Conservation (phyloP, 2,797 vertebrate genomes). For the Mico argentatus region DNA sequence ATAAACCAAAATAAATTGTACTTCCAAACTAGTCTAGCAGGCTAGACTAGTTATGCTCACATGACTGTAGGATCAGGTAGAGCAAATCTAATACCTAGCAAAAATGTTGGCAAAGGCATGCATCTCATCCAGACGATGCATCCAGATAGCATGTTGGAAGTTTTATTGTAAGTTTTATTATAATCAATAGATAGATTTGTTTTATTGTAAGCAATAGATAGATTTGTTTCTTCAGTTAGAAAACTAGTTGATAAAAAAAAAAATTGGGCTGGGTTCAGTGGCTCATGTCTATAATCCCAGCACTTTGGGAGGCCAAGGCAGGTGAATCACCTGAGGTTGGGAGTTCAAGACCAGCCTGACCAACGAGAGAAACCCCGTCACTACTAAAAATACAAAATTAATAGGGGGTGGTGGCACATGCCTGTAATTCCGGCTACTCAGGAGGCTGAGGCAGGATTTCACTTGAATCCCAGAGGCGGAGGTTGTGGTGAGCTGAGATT, state of each 20-base stretch:
- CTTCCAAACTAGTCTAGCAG: neutral
- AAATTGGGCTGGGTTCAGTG: no score
- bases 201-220: neutral
- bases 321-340: no score
- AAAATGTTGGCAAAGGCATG: neutral
- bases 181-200: neutral
- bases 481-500: no score
- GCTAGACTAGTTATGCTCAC: neutral
- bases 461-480: no score
- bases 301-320: no score
- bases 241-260: neutral
- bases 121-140: neutral
- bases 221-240: neutral
- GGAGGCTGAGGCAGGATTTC: no score
- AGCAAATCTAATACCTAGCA: neutral
- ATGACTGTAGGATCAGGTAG: neutral
- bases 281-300: no score
- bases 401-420: fast-evolving
- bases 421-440: no score
- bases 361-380: no score
- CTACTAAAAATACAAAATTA: no score
- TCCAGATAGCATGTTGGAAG: neutral
- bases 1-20: neutral
- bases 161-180: neutral
- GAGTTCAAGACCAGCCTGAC: no score